Percentiles rank a stretch among this genome's conserved stretches.
phyloP scores from a whole-genome alignment of 2,113 vertebrate genomes.

The Globicephala melas region DNA sequence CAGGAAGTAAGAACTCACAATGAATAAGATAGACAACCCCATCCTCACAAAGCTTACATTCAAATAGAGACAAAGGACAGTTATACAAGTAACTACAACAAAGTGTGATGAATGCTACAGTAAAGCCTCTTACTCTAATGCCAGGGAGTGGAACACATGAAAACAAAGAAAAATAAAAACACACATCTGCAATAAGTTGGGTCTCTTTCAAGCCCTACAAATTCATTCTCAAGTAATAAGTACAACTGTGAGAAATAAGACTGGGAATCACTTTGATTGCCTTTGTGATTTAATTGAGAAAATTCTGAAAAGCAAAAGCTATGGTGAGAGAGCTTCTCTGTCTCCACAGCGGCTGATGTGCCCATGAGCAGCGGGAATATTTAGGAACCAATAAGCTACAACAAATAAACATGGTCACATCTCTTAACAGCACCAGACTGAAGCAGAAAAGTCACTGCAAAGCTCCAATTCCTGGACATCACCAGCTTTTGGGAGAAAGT shows the following conservation, averaged over 20 bases:
- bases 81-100: not conserved
- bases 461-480: not conserved
- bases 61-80: not conserved
- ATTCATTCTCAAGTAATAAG: not conserved
- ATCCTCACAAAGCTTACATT: not conserved
- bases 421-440: not conserved
- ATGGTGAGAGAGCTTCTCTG: not conserved
- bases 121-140: not conserved
- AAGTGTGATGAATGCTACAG: not conserved
- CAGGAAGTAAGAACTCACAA: not conserved
- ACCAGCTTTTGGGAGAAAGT: not conserved
- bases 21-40: not conserved
- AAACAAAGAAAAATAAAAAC: not conserved
- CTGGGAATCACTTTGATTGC: not conserved
- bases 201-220: not conserved
- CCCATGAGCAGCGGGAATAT: not conserved
- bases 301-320: not conserved
- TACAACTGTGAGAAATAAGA: not conserved
- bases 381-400: not conserved
- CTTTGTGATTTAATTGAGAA: slow-evolving; percentile 14
- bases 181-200: not conserved
- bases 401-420: not conserved
- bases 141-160: not conserved
- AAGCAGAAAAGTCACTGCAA: not conserved
- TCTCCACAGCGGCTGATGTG: not conserved